phyloP scores from a whole-genome alignment of 2,113 vertebrate species.

The Sinocyclocheilus anshuiensis region DNA sequence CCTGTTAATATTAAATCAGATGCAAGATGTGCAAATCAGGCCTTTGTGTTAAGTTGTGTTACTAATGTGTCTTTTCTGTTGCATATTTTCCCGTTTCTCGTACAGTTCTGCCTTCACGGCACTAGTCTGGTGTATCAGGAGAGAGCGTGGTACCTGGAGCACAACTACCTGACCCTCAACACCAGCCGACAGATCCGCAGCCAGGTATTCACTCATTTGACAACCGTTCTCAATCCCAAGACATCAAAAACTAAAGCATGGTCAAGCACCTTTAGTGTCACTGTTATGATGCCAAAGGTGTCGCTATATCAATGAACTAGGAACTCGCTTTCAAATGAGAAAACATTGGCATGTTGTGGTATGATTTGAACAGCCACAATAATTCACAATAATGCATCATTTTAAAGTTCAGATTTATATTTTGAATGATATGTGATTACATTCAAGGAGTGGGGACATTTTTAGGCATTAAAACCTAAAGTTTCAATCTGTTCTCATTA shows the following conservation, averaged over 20 bases:
- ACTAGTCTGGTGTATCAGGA: slow-evolving; percentile 72
- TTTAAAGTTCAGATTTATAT: no score
- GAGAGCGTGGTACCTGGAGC: slow-evolving; percentile 71
- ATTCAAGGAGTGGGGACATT: no score
- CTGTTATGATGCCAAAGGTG: no score
- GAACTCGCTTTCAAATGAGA: no score
- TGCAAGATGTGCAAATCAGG: neutral
- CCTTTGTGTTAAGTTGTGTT: neutral
- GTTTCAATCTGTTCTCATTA: no score
- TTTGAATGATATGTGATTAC: no score
- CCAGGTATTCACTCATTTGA: slow-evolving; percentile 61
- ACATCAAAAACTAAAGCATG: neutral
- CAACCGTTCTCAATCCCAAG: neutral
- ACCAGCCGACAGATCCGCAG: slow-evolving; percentile 63
- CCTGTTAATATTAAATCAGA: neutral
- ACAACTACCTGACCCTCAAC: slow-evolving; percentile 61
- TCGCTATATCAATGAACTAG: no score
- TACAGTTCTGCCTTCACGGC: slow-evolving; percentile 72
- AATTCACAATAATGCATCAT: no score
- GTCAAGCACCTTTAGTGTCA: neutral
- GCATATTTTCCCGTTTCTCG: slow-evolving; percentile 22
- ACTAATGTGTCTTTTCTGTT: neutral
- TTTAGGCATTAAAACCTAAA: no score
- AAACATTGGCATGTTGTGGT: no score
- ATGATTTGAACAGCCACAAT: no score